Conservation (phyloP, 1,140 invertebrate genomes). For the Tribolium madens region DNA sequence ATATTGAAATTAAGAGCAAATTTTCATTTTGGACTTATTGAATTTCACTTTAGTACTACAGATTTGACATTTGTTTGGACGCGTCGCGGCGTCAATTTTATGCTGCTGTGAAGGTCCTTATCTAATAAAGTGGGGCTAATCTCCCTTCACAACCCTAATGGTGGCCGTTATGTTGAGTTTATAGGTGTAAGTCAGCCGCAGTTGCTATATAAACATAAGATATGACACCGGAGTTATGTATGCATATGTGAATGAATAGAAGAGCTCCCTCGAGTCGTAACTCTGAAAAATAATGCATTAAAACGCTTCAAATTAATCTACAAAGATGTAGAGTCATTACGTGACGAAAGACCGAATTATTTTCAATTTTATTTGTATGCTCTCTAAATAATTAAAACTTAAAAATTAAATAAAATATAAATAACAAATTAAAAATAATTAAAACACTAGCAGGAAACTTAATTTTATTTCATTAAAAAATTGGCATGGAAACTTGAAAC, state of each 20-base stretch:
- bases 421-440: too few species aligned
- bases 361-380: too few species aligned
- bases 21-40: too few species aligned
- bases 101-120: neutral
- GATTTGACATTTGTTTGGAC: too few species aligned
- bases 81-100: slow-evolving; percentile 8
- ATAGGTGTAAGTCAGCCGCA: slow-evolving; percentile 18
- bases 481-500: neutral
- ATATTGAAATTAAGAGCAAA: too few species aligned
- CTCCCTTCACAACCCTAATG: slow-evolving; percentile 16
- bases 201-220: slow-evolving; percentile 25
- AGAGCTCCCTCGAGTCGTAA: neutral
- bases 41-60: too few species aligned
- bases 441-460: neutral
- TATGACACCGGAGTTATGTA: slow-evolving; percentile 11
- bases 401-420: too few species aligned
- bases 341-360: too few species aligned
- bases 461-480: neutral
- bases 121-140: slow-evolving; percentile 22
- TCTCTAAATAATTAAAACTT: too few species aligned
- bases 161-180: slow-evolving; percentile 11
- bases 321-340: neutral
- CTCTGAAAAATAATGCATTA: neutral
- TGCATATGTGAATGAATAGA: slow-evolving; percentile 7
- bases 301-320: neutral